Conservation (phyloP, 2,888 invertebrate genomes). For the Corbicula japonica region DNA sequence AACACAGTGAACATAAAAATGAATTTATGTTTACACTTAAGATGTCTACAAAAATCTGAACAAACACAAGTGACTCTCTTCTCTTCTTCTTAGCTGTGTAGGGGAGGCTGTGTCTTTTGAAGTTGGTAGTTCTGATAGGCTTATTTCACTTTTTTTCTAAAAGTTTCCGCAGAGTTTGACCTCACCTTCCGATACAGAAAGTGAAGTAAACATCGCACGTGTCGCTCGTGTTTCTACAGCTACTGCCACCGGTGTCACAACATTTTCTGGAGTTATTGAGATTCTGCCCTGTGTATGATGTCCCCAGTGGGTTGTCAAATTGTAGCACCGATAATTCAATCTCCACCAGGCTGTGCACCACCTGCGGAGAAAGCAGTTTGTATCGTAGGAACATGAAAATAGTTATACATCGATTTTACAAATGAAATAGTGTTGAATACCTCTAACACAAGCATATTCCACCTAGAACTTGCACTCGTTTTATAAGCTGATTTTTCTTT, state of each 20-base stretch:
- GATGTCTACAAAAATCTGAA: neutral
- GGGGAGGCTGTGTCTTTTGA: no score
- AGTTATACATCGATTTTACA: no score
- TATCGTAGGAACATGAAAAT: no score
- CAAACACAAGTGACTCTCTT: neutral
- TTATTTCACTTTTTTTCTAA: no score
- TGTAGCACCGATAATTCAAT: constrained; percentile 55
- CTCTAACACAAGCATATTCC: no score
- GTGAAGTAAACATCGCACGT: constrained; percentile 60
- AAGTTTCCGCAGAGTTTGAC: neutral
- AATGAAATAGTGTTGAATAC: no score
- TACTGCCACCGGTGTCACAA: constrained; percentile 46
- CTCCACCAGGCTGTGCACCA: constrained; percentile 22
- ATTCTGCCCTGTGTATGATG: constrained; percentile 45
- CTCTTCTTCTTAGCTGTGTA: no score
- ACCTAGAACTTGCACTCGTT: no score
- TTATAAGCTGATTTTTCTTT: no score
- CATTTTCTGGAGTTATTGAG: constrained; percentile 43
- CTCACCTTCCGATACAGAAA: constrained; percentile 59
- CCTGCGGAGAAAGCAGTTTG: constrained; percentile 17
- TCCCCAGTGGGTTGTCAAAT: constrained; percentile 60
- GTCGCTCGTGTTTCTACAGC: constrained; percentile 33
- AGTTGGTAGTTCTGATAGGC: no score
- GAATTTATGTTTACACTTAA: neutral
- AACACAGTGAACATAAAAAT: neutral